Evolutionary conservation across 2,888 invertebrate species (phyloP).

Genomic region (Chrysopilus asiliformis): DNA sequence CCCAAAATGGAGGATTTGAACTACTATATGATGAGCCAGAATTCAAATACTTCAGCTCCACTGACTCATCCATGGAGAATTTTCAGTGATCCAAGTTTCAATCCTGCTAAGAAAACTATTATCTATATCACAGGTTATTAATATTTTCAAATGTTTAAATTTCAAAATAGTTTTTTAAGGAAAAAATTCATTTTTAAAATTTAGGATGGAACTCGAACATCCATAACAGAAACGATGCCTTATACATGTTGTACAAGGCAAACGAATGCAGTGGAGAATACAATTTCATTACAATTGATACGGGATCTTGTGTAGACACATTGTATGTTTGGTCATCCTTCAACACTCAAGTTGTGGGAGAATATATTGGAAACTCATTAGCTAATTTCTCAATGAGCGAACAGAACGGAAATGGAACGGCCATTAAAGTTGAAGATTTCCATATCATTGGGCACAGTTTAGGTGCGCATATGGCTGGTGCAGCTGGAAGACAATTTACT

Average conservation of each 20-base stretch:
- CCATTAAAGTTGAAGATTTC: constrained; percentile 26
- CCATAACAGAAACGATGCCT: background rate
- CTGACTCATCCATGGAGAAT: background rate
- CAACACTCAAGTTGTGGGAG: constrained; percentile 5
- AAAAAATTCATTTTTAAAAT: too few species aligned
- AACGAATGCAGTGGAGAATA: background rate
- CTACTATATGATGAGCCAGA: background rate
- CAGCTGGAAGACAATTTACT: constrained; percentile 26
- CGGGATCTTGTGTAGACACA: constrained; percentile 3
- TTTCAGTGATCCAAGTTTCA: background rate
- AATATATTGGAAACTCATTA: constrained; percentile 6
- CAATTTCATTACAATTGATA: background rate
- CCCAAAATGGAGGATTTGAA: background rate
- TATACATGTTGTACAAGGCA: background rate
- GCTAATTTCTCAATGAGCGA: too few species aligned
- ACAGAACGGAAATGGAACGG: too few species aligned
- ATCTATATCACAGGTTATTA: background rate
- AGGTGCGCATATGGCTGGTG: constrained; percentile 31
- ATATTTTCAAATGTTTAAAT: too few species aligned
- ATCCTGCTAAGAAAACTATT: background rate
- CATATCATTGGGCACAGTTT: constrained; percentile 28
- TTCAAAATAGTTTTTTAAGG: too few species aligned
- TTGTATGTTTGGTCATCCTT: constrained; percentile 3
- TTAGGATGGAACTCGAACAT: background rate
- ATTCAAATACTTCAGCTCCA: background rate